Base-by-base conservation (phyloP, 2,113 vertebrate genomes). In the Prionailurus viverrinus region DNA sequence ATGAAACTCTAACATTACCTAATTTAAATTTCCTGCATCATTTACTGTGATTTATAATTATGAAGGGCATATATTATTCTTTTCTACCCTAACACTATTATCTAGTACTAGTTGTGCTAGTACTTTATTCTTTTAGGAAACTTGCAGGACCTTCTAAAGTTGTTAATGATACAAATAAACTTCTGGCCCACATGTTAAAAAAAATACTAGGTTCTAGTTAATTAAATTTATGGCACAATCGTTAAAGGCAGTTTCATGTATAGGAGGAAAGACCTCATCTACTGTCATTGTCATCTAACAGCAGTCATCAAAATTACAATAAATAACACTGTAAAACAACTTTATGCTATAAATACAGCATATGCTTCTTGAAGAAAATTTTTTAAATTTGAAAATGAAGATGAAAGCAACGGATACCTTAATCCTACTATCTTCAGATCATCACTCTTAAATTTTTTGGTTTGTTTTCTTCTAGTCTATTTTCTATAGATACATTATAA, bases 11-110 rank as follows among this genome's bases (percentile, higher is more conserved):
- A 73, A 29, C 5, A 71, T 19, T 92, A 79, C n/a, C 65, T 73
- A 66, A 92, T n/a, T 88, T 92, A 55, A 92, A 82, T 90, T 65
- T 19, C 41, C 53, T 81, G 21, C 13, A 73, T 82, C 55, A 88
- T 88, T 55, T 88, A 81, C 55, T 73, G 9, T 66, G 41, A 83
- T 33, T 55, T 95, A 12, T 21, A 41, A 55, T 14, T 83, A 53
- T 41, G 55, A 89, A 65, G 45, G 18, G 9, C 36, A 82, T 92
- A 29, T 19, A 74, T 55, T 25, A 36, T 74, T 82, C 21, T 91
- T 81, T 87, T 80, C 74, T 69, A 79, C 31, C 18, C 33, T 71
- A 80, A 79, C 31, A 71, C 29, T 80, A 76, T 45, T 76, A n/a
- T 61, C 39, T 45, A 74, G 25, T 76, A 76, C 39, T 76, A 45